Evolutionary conservation across 2,113 vertebrate species (phyloP).

Genomic region (Ceyx margarethae): DNA sequence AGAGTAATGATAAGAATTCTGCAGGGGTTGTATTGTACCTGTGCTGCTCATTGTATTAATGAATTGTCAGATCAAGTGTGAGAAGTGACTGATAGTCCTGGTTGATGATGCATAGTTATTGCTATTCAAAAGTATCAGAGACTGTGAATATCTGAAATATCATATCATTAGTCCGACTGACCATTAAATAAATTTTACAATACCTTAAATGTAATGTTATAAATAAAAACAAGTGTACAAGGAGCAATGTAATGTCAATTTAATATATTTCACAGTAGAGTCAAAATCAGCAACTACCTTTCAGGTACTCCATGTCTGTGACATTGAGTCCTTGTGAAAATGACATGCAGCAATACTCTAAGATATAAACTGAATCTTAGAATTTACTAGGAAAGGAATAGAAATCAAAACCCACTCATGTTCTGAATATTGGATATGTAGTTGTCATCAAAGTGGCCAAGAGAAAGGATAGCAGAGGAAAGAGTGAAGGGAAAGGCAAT

Average conservation of each 20-base stretch:
- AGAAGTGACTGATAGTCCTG: not conserved
- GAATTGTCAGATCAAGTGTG: not conserved
- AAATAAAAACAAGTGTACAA: not conserved
- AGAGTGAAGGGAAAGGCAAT: not conserved
- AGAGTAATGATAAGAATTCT: not conserved
- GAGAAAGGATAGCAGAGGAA: not conserved
- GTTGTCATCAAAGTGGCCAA: not conserved
- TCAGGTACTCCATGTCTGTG: not conserved
- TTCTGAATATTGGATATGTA: not conserved
- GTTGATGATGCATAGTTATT: not conserved
- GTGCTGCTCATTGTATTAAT: not conserved
- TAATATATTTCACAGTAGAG: not conserved
- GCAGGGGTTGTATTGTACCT: not conserved
- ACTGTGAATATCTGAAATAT: not conserved
- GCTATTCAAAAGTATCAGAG: not conserved
- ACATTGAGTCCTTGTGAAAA: not conserved
- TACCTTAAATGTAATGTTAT: not conserved
- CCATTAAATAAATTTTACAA: not conserved
- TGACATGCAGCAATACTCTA: not conserved
- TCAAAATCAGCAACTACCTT: not conserved
- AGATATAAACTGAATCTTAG: not conserved
- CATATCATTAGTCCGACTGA: not conserved
- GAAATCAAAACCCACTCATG: rapidly evolving
- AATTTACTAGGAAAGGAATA: not conserved
- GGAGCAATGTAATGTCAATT: not conserved